Conservation (phyloP, 1,140 invertebrate species). For the Brachionus plicatilis region DNA sequence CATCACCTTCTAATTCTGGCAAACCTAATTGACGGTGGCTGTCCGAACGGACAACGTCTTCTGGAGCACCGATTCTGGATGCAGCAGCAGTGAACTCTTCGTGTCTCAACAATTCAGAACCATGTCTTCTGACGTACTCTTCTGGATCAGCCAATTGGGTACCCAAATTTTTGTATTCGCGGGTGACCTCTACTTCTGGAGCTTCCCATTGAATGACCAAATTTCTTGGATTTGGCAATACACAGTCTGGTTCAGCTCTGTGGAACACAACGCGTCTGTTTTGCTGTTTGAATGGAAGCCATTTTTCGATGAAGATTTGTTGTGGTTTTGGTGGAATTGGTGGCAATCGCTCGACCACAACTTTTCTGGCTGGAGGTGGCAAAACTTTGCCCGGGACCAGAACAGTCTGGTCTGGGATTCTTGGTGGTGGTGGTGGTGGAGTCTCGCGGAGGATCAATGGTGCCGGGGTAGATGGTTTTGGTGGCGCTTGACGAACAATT, state of each 20-base stretch:
- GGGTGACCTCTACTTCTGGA: slow-evolving; percentile 34
- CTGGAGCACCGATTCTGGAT: slow-evolving; percentile 1
- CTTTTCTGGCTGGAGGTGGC: slow-evolving; percentile 20
- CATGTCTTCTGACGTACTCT: slow-evolving; percentile 27
- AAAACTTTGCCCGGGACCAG: background rate
- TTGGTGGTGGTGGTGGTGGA: slow-evolving; percentile 31
- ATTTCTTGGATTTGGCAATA: slow-evolving; percentile 10
- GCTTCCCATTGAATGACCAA: slow-evolving; percentile 37
- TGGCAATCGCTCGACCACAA: slow-evolving; percentile 38
- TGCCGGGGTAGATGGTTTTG: background rate
- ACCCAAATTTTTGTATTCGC: slow-evolving; percentile 16
- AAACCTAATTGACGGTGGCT: background rate
- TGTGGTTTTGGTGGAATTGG: slow-evolving; percentile 35
- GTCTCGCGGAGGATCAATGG: slow-evolving; percentile 37
- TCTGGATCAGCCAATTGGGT: slow-evolving; percentile 31
- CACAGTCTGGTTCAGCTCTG: background rate
- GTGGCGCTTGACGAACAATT: slow-evolving; percentile 20
- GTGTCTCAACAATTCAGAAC: slow-evolving; percentile 8
- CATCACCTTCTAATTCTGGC: slow-evolving; percentile 35
- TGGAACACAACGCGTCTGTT: slow-evolving; percentile 17
- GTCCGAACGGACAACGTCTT: background rate
- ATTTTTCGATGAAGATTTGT: slow-evolving; percentile 36
- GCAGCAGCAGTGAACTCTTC: background rate
- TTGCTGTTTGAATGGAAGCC: slow-evolving; percentile 39
- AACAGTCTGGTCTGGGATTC: background rate